Conservation (phyloP, 2,797 vertebrate genomes). For the Poeciliopsis presidionis region DNA sequence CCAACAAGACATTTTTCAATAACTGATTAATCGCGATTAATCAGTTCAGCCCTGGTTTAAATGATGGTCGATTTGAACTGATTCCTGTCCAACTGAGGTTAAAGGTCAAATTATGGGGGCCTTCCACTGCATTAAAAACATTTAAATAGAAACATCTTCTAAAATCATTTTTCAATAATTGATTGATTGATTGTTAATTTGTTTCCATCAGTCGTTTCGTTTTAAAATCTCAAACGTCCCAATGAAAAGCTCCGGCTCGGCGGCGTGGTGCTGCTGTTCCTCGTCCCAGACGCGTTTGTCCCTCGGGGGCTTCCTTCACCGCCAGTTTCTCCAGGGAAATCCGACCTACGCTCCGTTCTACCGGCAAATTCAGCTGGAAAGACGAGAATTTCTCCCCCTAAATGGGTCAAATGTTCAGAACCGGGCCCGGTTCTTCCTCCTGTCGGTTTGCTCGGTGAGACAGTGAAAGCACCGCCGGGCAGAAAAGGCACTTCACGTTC, state of each 20-base stretch:
- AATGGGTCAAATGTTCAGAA: constrained; percentile 1
- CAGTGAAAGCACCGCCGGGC: constrained; percentile 2
- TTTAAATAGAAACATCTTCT: background rate
- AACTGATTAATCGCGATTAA: background rate
- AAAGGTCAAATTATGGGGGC: background rate
- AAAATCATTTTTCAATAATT: too few relatives aligned
- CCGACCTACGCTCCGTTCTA: background rate
- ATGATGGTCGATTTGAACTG: background rate
- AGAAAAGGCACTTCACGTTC: constrained; percentile 7
- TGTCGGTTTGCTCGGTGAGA: background rate
- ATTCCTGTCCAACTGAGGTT: background rate
- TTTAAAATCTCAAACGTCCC: too few relatives aligned
- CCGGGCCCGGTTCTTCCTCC: background rate
- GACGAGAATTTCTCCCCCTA: background rate
- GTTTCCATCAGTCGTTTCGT: background rate
- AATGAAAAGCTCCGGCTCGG: too few relatives aligned
- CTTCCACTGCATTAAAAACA: background rate
- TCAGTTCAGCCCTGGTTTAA: background rate
- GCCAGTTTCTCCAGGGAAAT: constrained; percentile 28
- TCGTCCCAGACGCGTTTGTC: constrained; percentile 28
- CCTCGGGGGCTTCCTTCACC: constrained; percentile 34
- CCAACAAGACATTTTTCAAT: too few relatives aligned
- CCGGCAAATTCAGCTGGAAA: background rate
- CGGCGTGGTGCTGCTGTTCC: background rate
- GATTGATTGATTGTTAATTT: background rate